Conservation (phyloP, 1,140 invertebrate species). For the Dolichoris vasculosae region DNA sequence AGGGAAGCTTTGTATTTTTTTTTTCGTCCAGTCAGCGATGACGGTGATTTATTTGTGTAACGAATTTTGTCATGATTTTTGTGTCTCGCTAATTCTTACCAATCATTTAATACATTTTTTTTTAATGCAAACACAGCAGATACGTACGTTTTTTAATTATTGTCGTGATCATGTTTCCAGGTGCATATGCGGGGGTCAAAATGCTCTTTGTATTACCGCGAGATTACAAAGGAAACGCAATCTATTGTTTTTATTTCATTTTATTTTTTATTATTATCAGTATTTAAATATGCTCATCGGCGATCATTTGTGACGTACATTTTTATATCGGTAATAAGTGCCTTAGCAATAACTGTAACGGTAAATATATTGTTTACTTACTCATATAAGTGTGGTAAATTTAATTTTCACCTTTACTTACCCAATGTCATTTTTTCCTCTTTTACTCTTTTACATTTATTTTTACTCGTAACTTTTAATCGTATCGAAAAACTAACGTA, state of each 20-base stretch:
- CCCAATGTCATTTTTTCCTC: background rate
- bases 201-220: conserved; percentile 47
- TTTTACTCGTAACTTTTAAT: too few species aligned
- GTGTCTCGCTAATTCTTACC: conserved; percentile 45
- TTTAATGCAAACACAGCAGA: conserved; percentile 40
- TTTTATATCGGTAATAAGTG: conserved; percentile 73
- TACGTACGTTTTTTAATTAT: conserved; percentile 46
- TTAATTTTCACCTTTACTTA: background rate
- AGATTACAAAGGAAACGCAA: conserved; percentile 66
- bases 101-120: conserved; percentile 29
- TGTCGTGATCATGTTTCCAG: conserved; percentile 30
- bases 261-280: conserved; percentile 65
- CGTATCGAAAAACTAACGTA: too few species aligned
- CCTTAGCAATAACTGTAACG: conserved; percentile 72
- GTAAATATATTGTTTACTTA: conserved; percentile 75
- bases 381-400: conserved; percentile 53
- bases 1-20: conserved; percentile 46
- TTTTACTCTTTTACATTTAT: background rate
- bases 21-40: conserved; percentile 49
- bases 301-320: conserved; percentile 70
- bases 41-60: conserved; percentile 49
- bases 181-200: conserved; percentile 32
- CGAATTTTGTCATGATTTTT: conserved; percentile 50
- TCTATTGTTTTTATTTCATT: conserved; percentile 62
- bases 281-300: conserved; percentile 73